phyloP scores from a whole-genome alignment of 2,797 vertebrate species.

The Molossus molossus region DNA sequence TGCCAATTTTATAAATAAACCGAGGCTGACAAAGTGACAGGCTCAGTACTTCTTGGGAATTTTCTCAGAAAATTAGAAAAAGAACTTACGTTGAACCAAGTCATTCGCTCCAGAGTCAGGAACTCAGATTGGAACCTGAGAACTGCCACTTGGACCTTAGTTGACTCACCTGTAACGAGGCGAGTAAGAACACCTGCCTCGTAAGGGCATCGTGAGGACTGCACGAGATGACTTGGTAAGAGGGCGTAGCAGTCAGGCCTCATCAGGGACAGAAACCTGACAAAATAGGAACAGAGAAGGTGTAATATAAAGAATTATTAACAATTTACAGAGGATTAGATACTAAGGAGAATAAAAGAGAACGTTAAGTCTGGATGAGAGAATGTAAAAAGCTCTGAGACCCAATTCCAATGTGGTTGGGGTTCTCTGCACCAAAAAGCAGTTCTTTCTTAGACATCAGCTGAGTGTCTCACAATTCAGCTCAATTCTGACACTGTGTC shows the following conservation, averaged over 20 bases:
- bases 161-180: background rate
- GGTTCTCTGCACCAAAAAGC: background rate
- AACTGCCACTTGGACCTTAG: background rate
- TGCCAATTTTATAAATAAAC: constrained; percentile 32
- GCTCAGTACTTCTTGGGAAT: background rate
- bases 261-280: background rate
- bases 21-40: background rate
- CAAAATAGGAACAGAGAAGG: background rate
- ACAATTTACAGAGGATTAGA: background rate
- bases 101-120: background rate
- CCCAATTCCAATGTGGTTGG: background rate
- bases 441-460: background rate
- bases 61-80: constrained; percentile 12
- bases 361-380: background rate
- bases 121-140: background rate
- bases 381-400: background rate
- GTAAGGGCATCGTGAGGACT: background rate
- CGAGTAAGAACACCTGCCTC: background rate
- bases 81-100: background rate
- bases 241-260: background rate
- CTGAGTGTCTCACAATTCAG: background rate
- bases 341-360: background rate
- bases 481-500: background rate
- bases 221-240: background rate
- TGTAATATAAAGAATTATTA: constrained; percentile 18